Percentiles rank a stretch among this genome's conserved stretches.
Evolutionary conservation across 2,797 vertebrate species (phyloP).

Genomic region (Lophura swinhoii): DNA sequence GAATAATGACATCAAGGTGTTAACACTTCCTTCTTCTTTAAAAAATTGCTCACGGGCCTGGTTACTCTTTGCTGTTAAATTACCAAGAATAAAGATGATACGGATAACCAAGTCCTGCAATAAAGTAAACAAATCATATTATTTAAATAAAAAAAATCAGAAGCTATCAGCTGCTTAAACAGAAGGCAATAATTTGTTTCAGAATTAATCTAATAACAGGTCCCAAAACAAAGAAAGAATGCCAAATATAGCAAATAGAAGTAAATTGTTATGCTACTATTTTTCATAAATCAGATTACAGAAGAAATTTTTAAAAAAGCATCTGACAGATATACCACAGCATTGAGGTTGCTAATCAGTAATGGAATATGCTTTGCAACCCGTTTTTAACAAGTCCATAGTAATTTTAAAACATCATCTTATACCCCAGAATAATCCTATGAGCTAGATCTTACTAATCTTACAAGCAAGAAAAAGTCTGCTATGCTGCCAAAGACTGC

Average conservation of each 20-base stretch:
- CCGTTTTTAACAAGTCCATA: conserved; percentile 44
- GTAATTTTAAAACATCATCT: conserved; percentile 41
- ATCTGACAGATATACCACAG: neutral
- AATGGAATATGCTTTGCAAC: neutral
- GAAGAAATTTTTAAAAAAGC: neutral
- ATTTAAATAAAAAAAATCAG: neutral
- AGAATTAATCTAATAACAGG: neutral
- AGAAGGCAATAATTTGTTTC: conserved; percentile 17
- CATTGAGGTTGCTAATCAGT: neutral
- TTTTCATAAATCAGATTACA: neutral
- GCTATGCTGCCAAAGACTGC: neutral
- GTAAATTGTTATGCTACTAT: neutral
- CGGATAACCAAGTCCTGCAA: conserved; percentile 91
- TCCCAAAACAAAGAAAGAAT: conserved; percentile 5
- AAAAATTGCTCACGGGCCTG: conserved; percentile 85
- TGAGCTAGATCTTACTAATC: neutral
- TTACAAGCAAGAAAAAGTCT: neutral
- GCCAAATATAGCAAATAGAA: neutral
- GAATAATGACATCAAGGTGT: conserved; percentile 85
- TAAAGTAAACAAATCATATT: conserved; percentile 2
- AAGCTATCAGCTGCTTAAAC: neutral
- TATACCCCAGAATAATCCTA: conserved; percentile 19
- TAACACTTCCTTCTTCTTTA: conserved; percentile 79
- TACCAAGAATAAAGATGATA: conserved; percentile 92
- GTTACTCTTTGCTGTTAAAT: conserved; percentile 87